Evolutionary conservation across 1,140 invertebrate species (phyloP).

Genomic region (Drosophila kohkoa): DNA sequence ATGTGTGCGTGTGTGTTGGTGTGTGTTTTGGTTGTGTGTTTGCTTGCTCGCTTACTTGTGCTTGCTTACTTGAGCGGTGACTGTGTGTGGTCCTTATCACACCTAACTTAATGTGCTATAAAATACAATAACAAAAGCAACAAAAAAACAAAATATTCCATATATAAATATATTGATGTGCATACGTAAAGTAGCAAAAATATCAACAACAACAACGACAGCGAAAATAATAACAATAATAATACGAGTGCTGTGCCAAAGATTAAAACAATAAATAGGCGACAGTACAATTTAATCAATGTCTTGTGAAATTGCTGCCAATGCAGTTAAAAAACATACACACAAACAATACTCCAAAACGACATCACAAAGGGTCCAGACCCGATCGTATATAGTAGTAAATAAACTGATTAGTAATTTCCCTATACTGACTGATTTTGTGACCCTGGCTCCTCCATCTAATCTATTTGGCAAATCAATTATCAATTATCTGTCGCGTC

Average conservation of each 20-base stretch:
- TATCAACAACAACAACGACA: conserved; percentile 1
- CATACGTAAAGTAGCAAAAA: conserved; percentile 3
- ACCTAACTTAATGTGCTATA: conserved; percentile 51
- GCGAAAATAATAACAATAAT: conserved; percentile 1
- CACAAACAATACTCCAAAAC: conserved; percentile 8
- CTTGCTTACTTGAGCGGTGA: neutral
- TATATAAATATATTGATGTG: conserved; percentile 15
- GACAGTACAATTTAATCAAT: conserved; percentile 24
- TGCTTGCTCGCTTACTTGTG: neutral
- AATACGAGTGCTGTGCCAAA: conserved; percentile 8
- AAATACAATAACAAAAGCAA: conserved; percentile 4
- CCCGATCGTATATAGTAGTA: neutral
- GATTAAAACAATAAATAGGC: conserved; percentile 10
- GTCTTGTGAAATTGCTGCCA: conserved; percentile 36
- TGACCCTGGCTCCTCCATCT: conserved; percentile 7
- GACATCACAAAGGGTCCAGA: conserved; percentile 36
- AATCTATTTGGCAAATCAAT: conserved; percentile 39
- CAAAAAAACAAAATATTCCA: conserved; percentile 42
- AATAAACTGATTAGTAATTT: conserved; percentile 36
- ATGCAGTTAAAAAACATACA: conserved; percentile 10
- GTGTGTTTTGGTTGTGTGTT: neutral
- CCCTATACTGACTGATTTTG: conserved; percentile 19
- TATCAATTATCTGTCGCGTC: conserved; percentile 38
- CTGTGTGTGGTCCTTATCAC: conserved; percentile 70
- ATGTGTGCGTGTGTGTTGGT: conserved; percentile 18